Evolutionary conservation across 2,113 vertebrate genomes (phyloP).

Genomic region (Poeciliopsis retropinna): DNA sequence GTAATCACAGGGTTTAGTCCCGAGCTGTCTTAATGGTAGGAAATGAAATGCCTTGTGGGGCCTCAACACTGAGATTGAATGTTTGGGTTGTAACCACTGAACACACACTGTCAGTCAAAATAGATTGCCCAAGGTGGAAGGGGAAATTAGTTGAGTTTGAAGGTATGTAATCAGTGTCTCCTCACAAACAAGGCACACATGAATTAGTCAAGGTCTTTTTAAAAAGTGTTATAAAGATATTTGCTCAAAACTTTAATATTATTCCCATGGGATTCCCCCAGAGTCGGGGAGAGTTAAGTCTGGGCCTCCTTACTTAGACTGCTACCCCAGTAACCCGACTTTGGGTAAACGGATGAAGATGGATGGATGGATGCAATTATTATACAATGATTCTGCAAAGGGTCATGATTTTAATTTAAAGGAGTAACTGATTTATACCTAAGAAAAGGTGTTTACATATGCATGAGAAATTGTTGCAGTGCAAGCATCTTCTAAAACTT

Average conservation of each 20-base stretch:
- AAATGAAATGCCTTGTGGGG: constrained; percentile 64
- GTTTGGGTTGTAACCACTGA: constrained; percentile 72
- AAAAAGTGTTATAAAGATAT: constrained; percentile 47
- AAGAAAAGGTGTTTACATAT: not conserved
- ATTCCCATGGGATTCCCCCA: too few relatives aligned
- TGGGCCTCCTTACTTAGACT: too few relatives aligned
- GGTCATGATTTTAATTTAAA: constrained; percentile 40
- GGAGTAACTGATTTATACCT: constrained; percentile 24
- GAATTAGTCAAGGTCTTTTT: constrained; percentile 54
- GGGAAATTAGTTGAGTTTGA: constrained; percentile 72
- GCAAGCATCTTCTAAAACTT: too few relatives aligned
- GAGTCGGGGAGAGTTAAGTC: too few relatives aligned
- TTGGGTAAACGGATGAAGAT: too few relatives aligned
- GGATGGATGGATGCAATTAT: too few relatives aligned
- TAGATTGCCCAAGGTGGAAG: constrained; percentile 66
- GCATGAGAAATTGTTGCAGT: too few relatives aligned
- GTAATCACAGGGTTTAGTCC: constrained; percentile 70
- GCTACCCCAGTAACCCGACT: too few relatives aligned
- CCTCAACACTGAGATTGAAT: constrained; percentile 63
- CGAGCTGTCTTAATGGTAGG: constrained; percentile 61
- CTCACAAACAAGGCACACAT: constrained; percentile 51
- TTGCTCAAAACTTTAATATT: constrained; percentile 42
- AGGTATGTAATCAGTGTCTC: constrained; percentile 60
- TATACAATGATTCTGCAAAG: constrained; percentile 45
- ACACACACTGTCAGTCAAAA: constrained; percentile 72